Evolutionary conservation across 1,140 invertebrate genomes (phyloP), one percentile per base, ranked within the genome.

Genomic region (Pseudomyrmex sp.): DNA sequence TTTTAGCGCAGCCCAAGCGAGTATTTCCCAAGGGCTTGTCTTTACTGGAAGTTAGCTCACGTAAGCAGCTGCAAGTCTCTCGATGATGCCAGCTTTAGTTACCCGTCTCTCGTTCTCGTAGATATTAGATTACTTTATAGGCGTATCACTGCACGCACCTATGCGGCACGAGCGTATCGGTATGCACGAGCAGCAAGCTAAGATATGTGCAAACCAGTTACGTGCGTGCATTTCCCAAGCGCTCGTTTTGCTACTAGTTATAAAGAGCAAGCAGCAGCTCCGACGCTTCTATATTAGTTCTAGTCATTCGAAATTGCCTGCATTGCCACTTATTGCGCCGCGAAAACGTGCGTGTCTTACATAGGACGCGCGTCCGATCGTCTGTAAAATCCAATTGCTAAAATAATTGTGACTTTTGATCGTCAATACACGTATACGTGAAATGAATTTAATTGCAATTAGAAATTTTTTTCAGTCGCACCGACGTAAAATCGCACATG

Each of bases 181-280:
- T 80, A 80, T 80, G 76, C 76, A 80, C 76, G 76, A 80, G 54
- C 76, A 50, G 46, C 54, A 66, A 59, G 66, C 54, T 59, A 72
- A 72, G 76, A 80, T 80, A 70, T 58, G 76, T 80, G 76, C 59
- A 80, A 80, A 72, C 76, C 76, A 87, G 58, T 87, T 79, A 69
- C 70, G 48, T 77, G 70, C 86, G 56, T 61, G 73, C 72, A 82
- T 77, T 72, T 66, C 82, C 59, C 23, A 46, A 70, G 58, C 50
- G 77, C 70, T 83, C 76, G 83, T 76, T 83, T 83, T 79, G 87
- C 77, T 15, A 50, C 50, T 82, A 86, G 74, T 88, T 89, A 48
- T 23, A 68, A 79, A 52, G 52, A 62, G 65, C 69, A 84, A 84
- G 75, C 75, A 82, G 82, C 9, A 56, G 35, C 35, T 35, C 35